A percentile compares a stretch with the other conserved stretches of the same genome.
These are phyloP conservation scores for Trichoplusia ni DNA, from an alignment of 1,140 invertebrate genomes.

Conservation along the genomic window DNA sequence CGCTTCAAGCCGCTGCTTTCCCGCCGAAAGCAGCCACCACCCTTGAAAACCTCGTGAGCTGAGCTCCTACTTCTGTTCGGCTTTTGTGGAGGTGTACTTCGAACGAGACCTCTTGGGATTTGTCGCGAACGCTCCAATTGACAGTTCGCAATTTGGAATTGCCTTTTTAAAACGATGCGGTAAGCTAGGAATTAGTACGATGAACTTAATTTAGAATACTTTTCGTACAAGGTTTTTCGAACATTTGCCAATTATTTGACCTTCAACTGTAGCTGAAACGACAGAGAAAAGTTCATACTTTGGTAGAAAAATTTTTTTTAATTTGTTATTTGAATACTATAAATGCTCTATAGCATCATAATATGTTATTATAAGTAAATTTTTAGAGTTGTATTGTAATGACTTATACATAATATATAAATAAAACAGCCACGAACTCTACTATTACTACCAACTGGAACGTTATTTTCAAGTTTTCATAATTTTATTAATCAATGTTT, in stretches of 20 bases:
- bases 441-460: too few relatives aligned
- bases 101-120: conserved; percentile 75
- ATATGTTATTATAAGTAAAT: too few relatives aligned
- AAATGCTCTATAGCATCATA: too few relatives aligned
- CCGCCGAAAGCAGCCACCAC: conserved; percentile 79
- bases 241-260: too few relatives aligned
- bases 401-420: too few relatives aligned
- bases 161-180: conserved; percentile 32
- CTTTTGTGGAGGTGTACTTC: conserved; percentile 77
- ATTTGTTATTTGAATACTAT: too few relatives aligned
- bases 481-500: conserved; percentile 2
- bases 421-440: too few relatives aligned
- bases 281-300: too few relatives aligned
- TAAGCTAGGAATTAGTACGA: conserved; percentile 14
- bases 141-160: conserved; percentile 71
- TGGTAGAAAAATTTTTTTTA: too few relatives aligned
- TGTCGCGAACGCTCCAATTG: conserved; percentile 67
- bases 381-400: too few relatives aligned
- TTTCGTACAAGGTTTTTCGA: background rate
- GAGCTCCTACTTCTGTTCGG: conserved; percentile 81
- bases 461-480: too few relatives aligned
- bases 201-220: conserved; percentile 4
- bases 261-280: too few relatives aligned
- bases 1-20: conserved; percentile 70
- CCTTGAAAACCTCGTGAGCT: conserved; percentile 80